Evolutionary conservation across 2,797 vertebrate species (phyloP).

Genomic region (Cygnus olor): DNA sequence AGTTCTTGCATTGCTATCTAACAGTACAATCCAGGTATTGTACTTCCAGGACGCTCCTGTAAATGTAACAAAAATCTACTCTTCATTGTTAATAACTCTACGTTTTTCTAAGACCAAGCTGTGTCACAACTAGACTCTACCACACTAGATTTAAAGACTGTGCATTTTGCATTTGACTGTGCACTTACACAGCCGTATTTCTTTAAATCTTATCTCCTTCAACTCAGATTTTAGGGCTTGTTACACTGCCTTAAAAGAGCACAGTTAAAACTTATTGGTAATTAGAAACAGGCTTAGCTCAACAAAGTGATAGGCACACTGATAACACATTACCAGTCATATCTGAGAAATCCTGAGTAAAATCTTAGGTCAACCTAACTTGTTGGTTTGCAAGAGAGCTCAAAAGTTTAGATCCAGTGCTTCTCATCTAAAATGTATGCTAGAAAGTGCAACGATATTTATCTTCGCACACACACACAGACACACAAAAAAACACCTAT

Average conservation of each 20-base stretch:
- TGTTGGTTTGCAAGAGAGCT: background rate
- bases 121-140: background rate
- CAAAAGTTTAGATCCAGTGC: background rate
- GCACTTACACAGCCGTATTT: background rate
- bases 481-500: background rate
- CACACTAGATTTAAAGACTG: background rate
- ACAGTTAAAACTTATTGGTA: background rate
- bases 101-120: background rate
- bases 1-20: background rate
- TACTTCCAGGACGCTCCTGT: background rate
- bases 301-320: background rate
- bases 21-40: background rate
- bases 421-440: background rate
- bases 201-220: background rate
- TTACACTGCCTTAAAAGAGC: background rate
- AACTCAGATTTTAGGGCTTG: background rate
- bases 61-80: background rate
- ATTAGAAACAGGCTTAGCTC: background rate
- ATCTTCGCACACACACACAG: background rate
- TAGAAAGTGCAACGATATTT: background rate
- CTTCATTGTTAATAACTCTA: background rate
- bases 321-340: background rate
- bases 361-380: background rate
- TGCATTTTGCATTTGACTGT: too few species aligned
- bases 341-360: background rate